Base-by-base conservation (phyloP, 2,888 invertebrate species). In the Monopis laevigella region DNA sequence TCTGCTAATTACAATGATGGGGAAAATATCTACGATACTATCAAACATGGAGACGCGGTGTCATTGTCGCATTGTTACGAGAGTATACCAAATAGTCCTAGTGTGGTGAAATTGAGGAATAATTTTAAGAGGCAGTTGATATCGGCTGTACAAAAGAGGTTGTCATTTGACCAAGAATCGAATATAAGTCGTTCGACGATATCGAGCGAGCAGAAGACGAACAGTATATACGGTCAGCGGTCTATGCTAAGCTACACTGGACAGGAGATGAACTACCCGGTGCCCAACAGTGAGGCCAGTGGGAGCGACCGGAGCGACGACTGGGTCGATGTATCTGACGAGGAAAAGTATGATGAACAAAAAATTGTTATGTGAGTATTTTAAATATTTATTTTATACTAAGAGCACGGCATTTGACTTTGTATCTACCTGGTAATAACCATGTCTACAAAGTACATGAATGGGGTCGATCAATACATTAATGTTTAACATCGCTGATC, bases 301-400 rank as follows among this genome's bases (percentile, higher is more conserved):
- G 78, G 75, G 38, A 85, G 84, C 48, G 86, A 85, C 50, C 69
- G 84, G 12, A 86, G 86, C 47, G 87, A 88, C 46, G 87, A 87
- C 51, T 88, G 87, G 87, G 82, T 86, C 28, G 87, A 87, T 53
- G 70, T 87, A 10, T 84, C 84, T 3, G 86, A 86, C 55, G 83
- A 82, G 48, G 83, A 83, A 46, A 75, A 75, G 48, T 70, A 61
- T 49, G 73, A 71, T 39, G 71, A 78, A 44, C 78, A 74, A 48
- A 75, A 81, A 48, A 81, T 84, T 50, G 80, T 84, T 35, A 81
- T 85, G 85, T 86, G 60, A 83, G 85, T 83, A 43, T 38, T n/a
- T 24, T 24, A 24, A 24, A 7, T 24, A 19, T 38, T 3, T 6
- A 7, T 38, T 4, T 11, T 18, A 24, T 24, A 24, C 6, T 24